Conservation (phyloP, 2,113 vertebrate species). For the Castor canadensis region DNA sequence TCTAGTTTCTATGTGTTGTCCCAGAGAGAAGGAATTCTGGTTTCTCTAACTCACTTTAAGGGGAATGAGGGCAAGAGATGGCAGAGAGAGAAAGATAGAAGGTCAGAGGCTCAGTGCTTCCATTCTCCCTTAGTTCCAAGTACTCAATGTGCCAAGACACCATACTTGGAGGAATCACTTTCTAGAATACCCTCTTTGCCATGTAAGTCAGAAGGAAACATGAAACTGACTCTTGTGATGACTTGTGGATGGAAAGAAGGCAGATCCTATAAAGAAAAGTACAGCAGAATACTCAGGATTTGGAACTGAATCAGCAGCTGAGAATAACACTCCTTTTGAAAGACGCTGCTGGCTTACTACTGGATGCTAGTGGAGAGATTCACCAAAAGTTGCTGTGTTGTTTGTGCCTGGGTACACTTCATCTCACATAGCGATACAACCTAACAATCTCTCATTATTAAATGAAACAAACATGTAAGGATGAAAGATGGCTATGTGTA, state of each 20-base stretch:
- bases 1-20: background rate
- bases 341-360: background rate
- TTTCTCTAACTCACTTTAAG: background rate
- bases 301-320: background rate
- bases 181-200: background rate
- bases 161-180: background rate
- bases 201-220: background rate
- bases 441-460: background rate
- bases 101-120: background rate
- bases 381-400: background rate
- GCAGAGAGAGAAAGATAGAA: background rate
- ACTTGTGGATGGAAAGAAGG: rapidly evolving
- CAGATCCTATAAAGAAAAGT: background rate
- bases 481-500: background rate
- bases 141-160: background rate
- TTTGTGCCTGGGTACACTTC: background rate
- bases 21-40: background rate
- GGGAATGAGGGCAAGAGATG: background rate
- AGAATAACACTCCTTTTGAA: conserved; percentile 14
- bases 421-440: background rate
- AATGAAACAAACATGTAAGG: background rate
- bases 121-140: background rate
- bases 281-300: background rate
- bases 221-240: background rate
- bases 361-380: conserved; percentile 1